Conservation (phyloP, 2,113 vertebrate genomes). For the Cariama cristata region DNA sequence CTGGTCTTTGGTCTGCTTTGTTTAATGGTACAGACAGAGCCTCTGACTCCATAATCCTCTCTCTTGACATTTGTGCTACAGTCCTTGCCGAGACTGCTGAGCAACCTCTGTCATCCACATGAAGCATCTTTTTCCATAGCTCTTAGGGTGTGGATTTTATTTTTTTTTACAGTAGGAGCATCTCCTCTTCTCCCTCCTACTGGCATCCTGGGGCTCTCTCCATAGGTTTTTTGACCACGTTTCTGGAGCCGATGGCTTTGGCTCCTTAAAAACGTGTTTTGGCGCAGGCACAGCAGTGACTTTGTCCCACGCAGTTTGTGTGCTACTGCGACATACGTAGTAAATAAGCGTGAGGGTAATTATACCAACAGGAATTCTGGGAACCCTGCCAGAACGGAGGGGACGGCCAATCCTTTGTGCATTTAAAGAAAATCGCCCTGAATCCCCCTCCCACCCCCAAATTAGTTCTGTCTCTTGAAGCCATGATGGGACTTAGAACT, state of each 20-base stretch:
- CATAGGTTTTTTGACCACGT: background rate
- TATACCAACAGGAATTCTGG: conserved; percentile 56
- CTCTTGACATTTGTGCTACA: background rate
- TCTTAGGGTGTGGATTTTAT: background rate
- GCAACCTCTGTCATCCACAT: background rate
- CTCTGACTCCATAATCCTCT: background rate
- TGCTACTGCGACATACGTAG: conserved; percentile 32
- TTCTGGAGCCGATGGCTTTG: background rate
- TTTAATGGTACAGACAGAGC: background rate
- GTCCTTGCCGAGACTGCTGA: background rate
- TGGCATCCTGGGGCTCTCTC: background rate
- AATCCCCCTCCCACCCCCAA: background rate
- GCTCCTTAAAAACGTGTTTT: background rate
- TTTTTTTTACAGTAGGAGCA: background rate
- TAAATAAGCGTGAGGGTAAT: conserved; percentile 56
- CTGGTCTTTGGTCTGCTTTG: background rate
- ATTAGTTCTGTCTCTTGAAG: conserved; percentile 30
- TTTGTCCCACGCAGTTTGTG: background rate
- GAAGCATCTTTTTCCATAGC: background rate
- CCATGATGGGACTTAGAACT: background rate
- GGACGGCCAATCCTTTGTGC: conserved; percentile 21
- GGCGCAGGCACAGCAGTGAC: background rate
- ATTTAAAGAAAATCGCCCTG: background rate
- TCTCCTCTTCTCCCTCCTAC: background rate
- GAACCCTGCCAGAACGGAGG: conserved; percentile 28